phyloP scores from a whole-genome alignment of 2,113 vertebrate genomes.

The Phalacrocorax pelagicus region DNA sequence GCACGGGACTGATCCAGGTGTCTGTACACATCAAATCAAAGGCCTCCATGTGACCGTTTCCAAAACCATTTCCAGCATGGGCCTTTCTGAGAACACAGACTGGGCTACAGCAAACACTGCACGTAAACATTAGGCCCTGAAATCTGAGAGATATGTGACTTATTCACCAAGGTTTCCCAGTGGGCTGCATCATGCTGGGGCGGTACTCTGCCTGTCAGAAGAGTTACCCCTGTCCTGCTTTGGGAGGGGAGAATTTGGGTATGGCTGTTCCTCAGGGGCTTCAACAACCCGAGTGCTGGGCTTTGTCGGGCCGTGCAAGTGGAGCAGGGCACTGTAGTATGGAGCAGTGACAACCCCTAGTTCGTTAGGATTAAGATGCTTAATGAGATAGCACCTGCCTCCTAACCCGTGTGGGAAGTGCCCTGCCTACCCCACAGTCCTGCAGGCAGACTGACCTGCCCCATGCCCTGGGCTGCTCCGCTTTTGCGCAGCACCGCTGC shows the following conservation, averaged over 20 bases:
- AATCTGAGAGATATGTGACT: not conserved
- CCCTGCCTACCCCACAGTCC: not conserved
- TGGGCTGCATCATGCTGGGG: not conserved
- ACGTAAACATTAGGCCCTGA: not conserved
- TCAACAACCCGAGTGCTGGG: not conserved
- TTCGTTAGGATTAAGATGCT: not conserved
- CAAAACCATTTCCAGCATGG: not conserved
- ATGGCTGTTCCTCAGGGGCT: fast-evolving
- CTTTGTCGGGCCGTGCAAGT: not conserved
- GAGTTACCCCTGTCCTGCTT: not conserved
- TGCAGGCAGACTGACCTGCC: fast-evolving
- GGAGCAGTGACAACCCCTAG: not conserved
- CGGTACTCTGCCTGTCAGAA: fast-evolving
- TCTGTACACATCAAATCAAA: not conserved
- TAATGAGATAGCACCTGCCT: not conserved
- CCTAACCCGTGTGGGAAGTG: fast-evolving
- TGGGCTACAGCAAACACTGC: not conserved
- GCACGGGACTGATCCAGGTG: fast-evolving
- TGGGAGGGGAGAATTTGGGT: not conserved
- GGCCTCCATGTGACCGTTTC: fast-evolving
- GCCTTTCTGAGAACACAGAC: not conserved
- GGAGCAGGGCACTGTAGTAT: not conserved
- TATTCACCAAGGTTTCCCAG: not conserved
- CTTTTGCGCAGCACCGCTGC: not conserved
- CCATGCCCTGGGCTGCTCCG: fast-evolving